Percentiles rank a stretch among this genome's conserved stretches.
Evolutionary conservation across 2,113 vertebrate species (phyloP).

Genomic region (Nothoprocta perdicaria): DNA sequence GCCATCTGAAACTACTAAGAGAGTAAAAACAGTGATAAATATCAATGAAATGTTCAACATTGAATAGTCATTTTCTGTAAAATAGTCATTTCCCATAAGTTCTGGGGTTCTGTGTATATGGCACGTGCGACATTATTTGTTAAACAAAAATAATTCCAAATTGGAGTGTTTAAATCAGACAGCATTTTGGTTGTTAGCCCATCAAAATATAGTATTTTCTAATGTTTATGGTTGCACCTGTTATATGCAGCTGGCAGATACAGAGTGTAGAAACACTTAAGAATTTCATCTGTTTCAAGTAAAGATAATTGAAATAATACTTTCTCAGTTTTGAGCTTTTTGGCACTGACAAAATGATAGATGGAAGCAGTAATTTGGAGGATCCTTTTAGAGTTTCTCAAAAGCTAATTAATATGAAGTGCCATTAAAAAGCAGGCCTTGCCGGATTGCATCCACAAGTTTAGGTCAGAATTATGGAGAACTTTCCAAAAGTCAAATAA

Average conservation of each 20-base stretch:
- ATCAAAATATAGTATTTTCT: background rate
- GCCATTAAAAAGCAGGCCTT: background rate
- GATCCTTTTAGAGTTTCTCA: background rate
- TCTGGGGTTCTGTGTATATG: background rate
- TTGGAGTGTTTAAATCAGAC: background rate
- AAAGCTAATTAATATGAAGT: background rate
- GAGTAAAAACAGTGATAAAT: background rate
- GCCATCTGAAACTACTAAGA: background rate
- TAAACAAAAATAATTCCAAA: constrained; percentile 8
- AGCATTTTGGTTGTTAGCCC: background rate
- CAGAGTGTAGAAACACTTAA: accelerated
- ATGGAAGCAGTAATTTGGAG: background rate
- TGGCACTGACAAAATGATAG: background rate
- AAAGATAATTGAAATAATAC: background rate
- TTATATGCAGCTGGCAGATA: background rate
- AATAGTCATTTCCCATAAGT: background rate
- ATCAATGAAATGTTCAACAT: background rate
- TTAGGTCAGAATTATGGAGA: background rate
- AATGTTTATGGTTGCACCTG: constrained; percentile 6
- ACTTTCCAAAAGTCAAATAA: background rate
- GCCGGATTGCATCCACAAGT: background rate
- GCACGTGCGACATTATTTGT: background rate
- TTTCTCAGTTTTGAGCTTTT: background rate
- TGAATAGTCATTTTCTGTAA: background rate
- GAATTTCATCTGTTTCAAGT: background rate